These are phyloP conservation scores for Pyrrhosoma nymphula DNA, from an alignment of 2,888 invertebrate genomes.

Conservation along the genomic window DNA sequence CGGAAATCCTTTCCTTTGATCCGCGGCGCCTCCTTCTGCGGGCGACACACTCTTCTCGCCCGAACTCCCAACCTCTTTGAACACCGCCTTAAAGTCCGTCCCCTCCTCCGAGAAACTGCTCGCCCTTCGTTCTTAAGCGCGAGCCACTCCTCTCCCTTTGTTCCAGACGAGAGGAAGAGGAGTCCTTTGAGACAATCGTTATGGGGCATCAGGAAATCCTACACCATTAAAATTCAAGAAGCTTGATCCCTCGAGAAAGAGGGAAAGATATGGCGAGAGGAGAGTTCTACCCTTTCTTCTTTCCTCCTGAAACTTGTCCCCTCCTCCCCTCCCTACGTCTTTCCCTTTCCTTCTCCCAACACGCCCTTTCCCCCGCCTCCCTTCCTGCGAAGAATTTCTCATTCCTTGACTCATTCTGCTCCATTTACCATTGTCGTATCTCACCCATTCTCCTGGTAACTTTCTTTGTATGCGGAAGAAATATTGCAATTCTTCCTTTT, in stretches of 20 bases:
- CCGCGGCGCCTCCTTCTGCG: background rate
- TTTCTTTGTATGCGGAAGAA: no score
- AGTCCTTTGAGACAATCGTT: constrained; percentile 63
- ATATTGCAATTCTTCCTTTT: background rate
- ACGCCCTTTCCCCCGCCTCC: background rate
- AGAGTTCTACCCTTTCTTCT: background rate
- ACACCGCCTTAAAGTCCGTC: background rate
- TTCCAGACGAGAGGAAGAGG: constrained; percentile 24
- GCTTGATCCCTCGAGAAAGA: constrained; percentile 48
- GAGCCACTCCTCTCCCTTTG: constrained; percentile 34
- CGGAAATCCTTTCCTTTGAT: background rate
- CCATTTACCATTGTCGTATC: background rate
- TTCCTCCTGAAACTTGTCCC: background rate
- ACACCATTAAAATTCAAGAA: constrained; percentile 67
- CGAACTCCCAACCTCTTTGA: background rate
- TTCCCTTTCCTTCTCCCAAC: no score
- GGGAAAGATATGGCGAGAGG: background rate
- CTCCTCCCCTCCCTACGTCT: no score
- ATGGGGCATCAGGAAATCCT: constrained; percentile 63
- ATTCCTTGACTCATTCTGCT: background rate
- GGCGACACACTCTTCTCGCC: no score
- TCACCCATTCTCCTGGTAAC: background rate
- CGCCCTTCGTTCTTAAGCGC: background rate
- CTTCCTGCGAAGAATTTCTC: background rate
- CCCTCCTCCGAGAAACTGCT: background rate